phyloP scores from a whole-genome alignment of 1,140 invertebrate species.

The Drosophila bocqueti region DNA sequence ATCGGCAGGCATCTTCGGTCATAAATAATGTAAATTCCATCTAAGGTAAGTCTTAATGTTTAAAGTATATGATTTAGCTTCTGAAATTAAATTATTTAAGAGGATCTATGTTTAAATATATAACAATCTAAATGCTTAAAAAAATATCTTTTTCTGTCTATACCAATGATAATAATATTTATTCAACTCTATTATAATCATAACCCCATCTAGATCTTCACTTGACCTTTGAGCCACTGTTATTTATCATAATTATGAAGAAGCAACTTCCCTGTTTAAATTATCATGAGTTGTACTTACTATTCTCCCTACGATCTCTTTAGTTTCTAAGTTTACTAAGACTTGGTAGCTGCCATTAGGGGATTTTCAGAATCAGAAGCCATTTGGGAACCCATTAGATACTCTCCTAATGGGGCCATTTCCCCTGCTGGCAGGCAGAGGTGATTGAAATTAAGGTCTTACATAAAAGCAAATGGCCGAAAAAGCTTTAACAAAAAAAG shows the following conservation, averaged over 20 bases:
- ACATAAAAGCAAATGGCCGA: slow-evolving; percentile 25
- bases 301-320: background rate
- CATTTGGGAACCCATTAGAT: slow-evolving; percentile 10
- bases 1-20: background rate
- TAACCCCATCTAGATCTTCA: background rate
- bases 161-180: too few relatives aligned
- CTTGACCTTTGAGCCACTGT: background rate
- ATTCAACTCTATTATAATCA: background rate
- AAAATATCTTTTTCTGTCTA: too few relatives aligned
- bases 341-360: background rate
- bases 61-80: too few relatives aligned
- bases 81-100: too few relatives aligned
- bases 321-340: background rate
- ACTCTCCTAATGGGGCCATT: slow-evolving; percentile 13
- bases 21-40: background rate
- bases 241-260: background rate
- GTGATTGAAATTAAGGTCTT: slow-evolving; percentile 27
- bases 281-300: slow-evolving; percentile 1
- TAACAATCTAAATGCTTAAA: too few relatives aligned
- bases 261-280: background rate
- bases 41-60: too few relatives aligned
- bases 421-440: background rate
- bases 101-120: too few relatives aligned
- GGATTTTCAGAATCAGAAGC: slow-evolving; percentile 22
- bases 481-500: background rate